Evolutionary conservation across 2,797 vertebrate species (phyloP).

Genomic region (Liasis olivaceus): DNA sequence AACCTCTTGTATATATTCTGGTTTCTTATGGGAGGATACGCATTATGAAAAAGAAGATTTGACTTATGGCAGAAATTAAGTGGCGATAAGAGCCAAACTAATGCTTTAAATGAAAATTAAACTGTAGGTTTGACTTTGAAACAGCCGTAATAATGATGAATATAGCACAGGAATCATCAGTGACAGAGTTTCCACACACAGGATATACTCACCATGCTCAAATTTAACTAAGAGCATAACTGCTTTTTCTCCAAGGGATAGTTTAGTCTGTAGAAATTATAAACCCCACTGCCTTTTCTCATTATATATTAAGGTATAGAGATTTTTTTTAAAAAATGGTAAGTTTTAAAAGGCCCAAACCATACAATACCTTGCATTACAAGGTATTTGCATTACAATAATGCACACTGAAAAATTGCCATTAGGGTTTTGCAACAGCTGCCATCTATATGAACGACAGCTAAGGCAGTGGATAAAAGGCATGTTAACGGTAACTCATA

Average conservation of each 20-base stretch:
- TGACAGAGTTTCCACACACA: neutral
- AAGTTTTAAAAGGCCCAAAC: conserved; percentile 24
- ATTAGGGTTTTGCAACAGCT: conserved; percentile 41
- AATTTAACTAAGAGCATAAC: conserved; percentile 11
- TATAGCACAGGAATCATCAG: neutral
- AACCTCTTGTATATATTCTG: neutral
- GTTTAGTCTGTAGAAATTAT: neutral
- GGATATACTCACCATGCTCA: neutral
- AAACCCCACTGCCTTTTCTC: neutral
- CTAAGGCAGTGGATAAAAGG: conserved; percentile 52
- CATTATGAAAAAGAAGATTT: neutral
- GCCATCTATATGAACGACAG: conserved; percentile 38
- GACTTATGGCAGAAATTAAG: neutral
- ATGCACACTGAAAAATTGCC: conserved; percentile 29
- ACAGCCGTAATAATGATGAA: neutral
- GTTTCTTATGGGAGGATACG: neutral
- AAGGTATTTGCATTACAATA: neutral
- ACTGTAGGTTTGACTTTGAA: neutral
- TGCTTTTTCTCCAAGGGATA: neutral
- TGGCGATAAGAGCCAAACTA: neutral
- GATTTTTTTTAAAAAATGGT: neutral
- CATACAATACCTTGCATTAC: conserved; percentile 5
- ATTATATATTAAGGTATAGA: neutral
- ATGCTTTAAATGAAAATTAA: neutral
- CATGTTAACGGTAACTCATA: conserved; percentile 38